Base-by-base conservation (phyloP, 1,140 invertebrate species). In the Andrena cerasifolii region DNA sequence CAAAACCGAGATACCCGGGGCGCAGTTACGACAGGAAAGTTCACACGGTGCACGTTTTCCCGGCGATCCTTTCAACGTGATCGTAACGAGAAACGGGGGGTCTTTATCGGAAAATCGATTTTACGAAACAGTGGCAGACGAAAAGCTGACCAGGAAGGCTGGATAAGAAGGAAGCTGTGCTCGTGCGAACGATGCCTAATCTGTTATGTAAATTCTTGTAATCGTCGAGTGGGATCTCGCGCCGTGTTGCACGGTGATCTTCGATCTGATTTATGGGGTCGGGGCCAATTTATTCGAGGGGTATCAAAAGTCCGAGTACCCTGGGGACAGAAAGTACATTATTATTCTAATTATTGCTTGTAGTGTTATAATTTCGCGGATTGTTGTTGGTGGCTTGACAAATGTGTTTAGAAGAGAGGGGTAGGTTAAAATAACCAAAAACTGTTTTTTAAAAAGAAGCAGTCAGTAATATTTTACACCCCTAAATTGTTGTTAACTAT, bases 31-130 rank as follows among this genome's bases (percentile, higher is more conserved):
- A 75, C 45, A 75, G 33, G 73, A 56, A 56, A 67, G 51, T 56
- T 47, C 45, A 10, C 53, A 56, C 24, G 68, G 12, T 40, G 36
- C 54, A 66, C 24, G 45, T 74, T 63, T 67, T 58, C 62, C 7
- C 26, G 18, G 43, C 31, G 62, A 67, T 67, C 63, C 54, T 58
- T 40, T 26, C 28, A 26, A 2, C 49, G n/a, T 12, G 63, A 73
- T 72, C 43, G 31, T 47, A 28, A 14, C 72, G 51, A n/a, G 33
- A 16, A 56, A 36, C 31, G 28, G 43, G 18, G 31, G 12, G 40
- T 14, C 21, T 56, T 75, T 67, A 75, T 75, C 73, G 63, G 51
- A 36, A 67, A 75, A 75, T 75, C 73, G 73, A 75, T 75, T 75
- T 67, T 67, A 33, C 73, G 62, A 67, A 56, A 73, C 24, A 28